Base-by-base conservation (phyloP, 2,113 vertebrate genomes). In the Aplodontia rufa region DNA sequence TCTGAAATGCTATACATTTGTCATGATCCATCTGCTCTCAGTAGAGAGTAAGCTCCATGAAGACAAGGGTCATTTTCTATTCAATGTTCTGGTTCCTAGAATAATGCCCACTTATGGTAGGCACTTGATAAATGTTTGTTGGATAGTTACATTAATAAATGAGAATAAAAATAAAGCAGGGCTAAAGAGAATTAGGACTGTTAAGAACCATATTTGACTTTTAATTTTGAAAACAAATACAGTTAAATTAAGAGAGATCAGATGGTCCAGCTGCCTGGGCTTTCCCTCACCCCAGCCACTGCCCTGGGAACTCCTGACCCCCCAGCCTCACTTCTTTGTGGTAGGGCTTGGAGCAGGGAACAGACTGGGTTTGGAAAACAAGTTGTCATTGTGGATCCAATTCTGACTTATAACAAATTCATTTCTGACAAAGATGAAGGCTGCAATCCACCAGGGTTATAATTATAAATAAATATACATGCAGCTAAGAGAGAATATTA, bases 181-280 rank as follows among this genome's bases (percentile, higher is more conserved):
- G 84, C 58, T 69, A 80, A 90, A 9, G 95, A 97, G 62, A 92
- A 88, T 98, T 91, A 96, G 96, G 97, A 95, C 96, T 98, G 97
- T 98, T 98, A 98, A 98, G 98, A 98, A 98, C 93, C 97, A 95
- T 98, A 93, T 97, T 96, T 95, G 64, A 58, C 97, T 98, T 98
- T 98, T 97, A 91, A 60, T 98, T 98, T 98, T 83, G 94, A 98
- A 97, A 97, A 98, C 97, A 98, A 98, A 97, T 97, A 98, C 98
- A 98, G 97, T 98, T 98, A 96, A 97, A 97, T 98, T 97, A 98
- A 98, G 98, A 98, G 76, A 97, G 98, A 97, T 96, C 97, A 97
- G 93, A 97, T 87, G 93, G 97, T 69, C 96, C 96, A 96, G 96
- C 96, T 97, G 76, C 80, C 81, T 26, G 75, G 88, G n/a, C 94